Evolutionary conservation across 2,113 vertebrate species (phyloP).

Genomic region (Tragelaphus buxtoni): DNA sequence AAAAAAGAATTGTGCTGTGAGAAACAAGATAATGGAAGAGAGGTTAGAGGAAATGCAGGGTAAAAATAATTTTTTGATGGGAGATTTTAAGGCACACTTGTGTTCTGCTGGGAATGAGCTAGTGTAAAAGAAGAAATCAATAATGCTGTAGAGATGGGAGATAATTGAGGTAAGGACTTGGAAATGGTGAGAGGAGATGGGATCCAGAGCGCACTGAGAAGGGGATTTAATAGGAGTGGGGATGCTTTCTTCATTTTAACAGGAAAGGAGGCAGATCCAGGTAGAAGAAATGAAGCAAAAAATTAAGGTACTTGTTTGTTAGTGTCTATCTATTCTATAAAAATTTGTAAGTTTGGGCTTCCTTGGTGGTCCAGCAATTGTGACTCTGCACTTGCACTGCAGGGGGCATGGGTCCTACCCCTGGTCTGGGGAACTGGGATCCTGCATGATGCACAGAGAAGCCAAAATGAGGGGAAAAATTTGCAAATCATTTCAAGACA

Average conservation of each 20-base stretch:
- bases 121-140: not conserved
- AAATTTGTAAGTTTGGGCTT: not conserved
- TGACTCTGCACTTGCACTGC: not conserved
- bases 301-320: not conserved
- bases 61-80: not conserved
- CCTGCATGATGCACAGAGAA: not conserved
- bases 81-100: not conserved
- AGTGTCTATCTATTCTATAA: not conserved
- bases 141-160: not conserved
- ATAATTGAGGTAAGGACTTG: not conserved
- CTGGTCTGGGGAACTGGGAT: not conserved
- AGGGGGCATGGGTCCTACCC: not conserved
- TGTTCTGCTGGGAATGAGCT: not conserved
- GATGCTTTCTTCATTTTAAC: not conserved
- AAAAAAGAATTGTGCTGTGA: not conserved
- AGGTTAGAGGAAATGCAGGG: not conserved
- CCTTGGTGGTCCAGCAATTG: not conserved
- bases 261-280: not conserved
- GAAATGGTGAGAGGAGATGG: not conserved
- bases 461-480: not conserved
- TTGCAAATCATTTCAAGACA: not conserved
- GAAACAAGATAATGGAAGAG: not conserved
- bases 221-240: not conserved
- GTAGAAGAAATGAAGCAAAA: not conserved
- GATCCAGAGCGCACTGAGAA: not conserved